Evolutionary conservation across 2,888 invertebrate genomes (phyloP).

Genomic region (Harpagoxenus sublaevis): DNA sequence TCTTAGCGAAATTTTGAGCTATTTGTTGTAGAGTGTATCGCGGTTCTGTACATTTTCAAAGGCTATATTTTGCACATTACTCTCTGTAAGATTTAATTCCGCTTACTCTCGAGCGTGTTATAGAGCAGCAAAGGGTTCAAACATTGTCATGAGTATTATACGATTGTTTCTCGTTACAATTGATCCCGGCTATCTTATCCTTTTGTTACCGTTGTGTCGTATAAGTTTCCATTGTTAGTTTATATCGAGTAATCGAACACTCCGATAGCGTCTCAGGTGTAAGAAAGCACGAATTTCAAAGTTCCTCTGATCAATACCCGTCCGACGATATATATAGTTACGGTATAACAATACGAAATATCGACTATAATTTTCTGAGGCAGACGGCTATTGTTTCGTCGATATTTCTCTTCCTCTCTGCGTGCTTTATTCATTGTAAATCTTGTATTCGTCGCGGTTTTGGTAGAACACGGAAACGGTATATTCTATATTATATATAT

Average conservation of each 20-base stretch:
- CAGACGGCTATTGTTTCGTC: constrained; percentile 35
- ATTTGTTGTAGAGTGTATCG: background rate
- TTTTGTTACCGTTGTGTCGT: background rate
- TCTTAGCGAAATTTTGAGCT: background rate
- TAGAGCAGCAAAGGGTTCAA: background rate
- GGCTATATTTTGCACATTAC: background rate
- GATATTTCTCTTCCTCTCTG: background rate
- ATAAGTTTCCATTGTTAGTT: constrained; percentile 24
- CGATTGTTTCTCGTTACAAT: constrained; percentile 25
- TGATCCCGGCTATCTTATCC: constrained; percentile 22
- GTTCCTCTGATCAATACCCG: constrained; percentile 19
- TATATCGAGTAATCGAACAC: constrained; percentile 25
- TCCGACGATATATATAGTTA: constrained; percentile 16
- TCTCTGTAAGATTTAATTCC: constrained; percentile 4
- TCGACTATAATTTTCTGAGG: constrained; percentile 45
- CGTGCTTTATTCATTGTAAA: background rate
- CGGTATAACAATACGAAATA: constrained; percentile 27
- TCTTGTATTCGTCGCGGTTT: constrained; percentile 2
- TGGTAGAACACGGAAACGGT: background rate
- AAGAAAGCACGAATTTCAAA: constrained; percentile 38
- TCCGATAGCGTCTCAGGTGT: background rate
- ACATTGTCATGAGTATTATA: constrained; percentile 20
- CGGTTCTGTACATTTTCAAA: background rate
- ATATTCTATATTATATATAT: background rate
- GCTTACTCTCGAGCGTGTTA: background rate